Percentiles rank a stretch among this genome's conserved stretches.
Conservation (phyloP, 2,113 vertebrate genomes). For the Phalacrocorax pelagicus region DNA sequence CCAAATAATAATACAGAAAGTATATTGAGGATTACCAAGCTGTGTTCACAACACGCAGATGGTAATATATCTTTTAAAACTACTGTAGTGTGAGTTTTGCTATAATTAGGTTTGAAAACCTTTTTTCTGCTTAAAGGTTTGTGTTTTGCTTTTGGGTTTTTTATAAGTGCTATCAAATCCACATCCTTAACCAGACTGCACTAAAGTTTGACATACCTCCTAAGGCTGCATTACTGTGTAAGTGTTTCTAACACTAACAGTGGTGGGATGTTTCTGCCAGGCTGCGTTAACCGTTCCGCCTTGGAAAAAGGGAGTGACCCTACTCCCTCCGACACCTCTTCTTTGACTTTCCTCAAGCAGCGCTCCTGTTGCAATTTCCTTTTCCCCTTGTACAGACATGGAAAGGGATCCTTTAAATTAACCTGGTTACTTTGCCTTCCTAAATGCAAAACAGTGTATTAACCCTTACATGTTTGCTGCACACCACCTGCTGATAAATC, state of each 20-base stretch:
- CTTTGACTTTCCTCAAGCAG: not conserved
- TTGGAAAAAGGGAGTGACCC: not conserved
- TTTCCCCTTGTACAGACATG: not conserved
- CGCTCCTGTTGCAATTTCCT: not conserved
- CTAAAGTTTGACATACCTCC: not conserved
- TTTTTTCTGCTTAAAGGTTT: not conserved
- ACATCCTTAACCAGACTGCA: not conserved
- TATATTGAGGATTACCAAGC: not conserved
- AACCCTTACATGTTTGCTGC: not conserved
- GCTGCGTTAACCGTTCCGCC: not conserved
- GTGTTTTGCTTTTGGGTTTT: not conserved
- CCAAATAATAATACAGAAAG: not conserved
- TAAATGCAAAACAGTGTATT: not conserved
- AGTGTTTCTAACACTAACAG: not conserved
- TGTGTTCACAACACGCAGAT: not conserved
- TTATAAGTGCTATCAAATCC: not conserved
- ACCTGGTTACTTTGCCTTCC: not conserved
- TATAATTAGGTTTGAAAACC: not conserved
- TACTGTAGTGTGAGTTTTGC: not conserved
- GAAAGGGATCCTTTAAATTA: not conserved
- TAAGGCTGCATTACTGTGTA: not conserved
- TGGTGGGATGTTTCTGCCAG: not conserved
- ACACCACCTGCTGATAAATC: not conserved
- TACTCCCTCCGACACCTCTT: not conserved
- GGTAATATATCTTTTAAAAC: not conserved